phyloP scores from a whole-genome alignment of 1,140 invertebrate genomes.

The Heliconius eleuchia region DNA sequence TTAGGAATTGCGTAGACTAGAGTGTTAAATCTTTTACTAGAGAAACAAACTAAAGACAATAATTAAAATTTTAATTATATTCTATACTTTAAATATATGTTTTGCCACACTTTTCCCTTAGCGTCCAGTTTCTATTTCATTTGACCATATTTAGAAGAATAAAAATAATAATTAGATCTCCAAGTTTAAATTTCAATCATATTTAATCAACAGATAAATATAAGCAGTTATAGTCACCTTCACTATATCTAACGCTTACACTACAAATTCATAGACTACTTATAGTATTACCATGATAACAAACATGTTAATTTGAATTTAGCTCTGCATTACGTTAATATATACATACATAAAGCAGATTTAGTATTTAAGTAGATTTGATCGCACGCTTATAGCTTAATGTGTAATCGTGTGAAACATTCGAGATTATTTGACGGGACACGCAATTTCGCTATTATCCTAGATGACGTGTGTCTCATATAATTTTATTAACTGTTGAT shows the following conservation, averaged over 20 bases:
- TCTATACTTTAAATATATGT: too few species aligned
- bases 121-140: too few species aligned
- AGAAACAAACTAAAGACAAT: too few species aligned
- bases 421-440: slow-evolving; percentile 55
- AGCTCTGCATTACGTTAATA: slow-evolving; percentile 37
- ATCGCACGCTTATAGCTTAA: slow-evolving; percentile 53
- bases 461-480: slow-evolving; percentile 44
- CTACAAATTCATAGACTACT: not conserved
- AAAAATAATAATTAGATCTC: too few species aligned
- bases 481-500: slow-evolving; percentile 49
- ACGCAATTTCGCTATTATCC: slow-evolving; percentile 66
- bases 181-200: not conserved
- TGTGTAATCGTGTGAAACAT: slow-evolving; percentile 50
- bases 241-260: not conserved
- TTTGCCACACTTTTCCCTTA: too few species aligned
- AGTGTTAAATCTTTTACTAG: too few species aligned
- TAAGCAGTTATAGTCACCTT: not conserved
- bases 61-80: too few species aligned
- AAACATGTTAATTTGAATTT: slow-evolving; percentile 8
- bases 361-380: slow-evolving; percentile 35
- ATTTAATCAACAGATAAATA: not conserved
- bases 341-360: slow-evolving; percentile 6
- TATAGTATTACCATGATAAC: not conserved
- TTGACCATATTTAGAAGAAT: too few species aligned
- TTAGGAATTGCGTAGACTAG: too few species aligned